Evolutionary conservation across 2,888 invertebrate genomes (phyloP).

Genomic region (Drosophila mimica): DNA sequence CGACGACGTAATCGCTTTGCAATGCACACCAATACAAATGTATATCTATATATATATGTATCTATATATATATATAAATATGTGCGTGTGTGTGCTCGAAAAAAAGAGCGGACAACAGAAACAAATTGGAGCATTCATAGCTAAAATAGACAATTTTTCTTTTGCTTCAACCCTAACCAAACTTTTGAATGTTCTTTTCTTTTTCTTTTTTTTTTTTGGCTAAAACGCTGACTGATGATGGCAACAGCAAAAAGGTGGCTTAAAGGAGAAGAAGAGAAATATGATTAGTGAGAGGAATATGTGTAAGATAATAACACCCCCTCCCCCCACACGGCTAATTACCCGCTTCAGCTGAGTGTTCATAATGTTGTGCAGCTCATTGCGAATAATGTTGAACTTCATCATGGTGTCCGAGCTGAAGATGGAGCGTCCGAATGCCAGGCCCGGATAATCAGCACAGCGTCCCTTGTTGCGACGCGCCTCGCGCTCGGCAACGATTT

Average conservation of each 20-base stretch:
- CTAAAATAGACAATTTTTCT: constrained; percentile 31
- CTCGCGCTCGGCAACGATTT: constrained; percentile 94
- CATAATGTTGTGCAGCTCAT: constrained; percentile 98
- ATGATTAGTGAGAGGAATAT: constrained; percentile 28
- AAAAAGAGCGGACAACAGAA: constrained; percentile 32
- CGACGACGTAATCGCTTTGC: constrained; percentile 78
- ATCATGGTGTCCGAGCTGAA: constrained; percentile 99
- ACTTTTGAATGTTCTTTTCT: constrained; percentile 48
- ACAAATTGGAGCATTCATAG: constrained; percentile 63
- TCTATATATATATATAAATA: constrained; percentile 1
- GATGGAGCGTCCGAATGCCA: constrained; percentile 95
- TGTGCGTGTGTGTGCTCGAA: constrained; percentile 24
- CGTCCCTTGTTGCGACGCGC: constrained; percentile 90
- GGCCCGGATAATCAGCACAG: constrained; percentile 96
- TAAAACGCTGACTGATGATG: constrained; percentile 34
- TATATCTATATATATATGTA: constrained; percentile 7
- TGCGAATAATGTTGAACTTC: constrained; percentile 98
- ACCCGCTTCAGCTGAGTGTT: constrained; percentile 98
- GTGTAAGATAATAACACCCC: background rate
- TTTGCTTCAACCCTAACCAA: constrained; percentile 63
- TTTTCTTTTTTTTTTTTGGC: constrained; percentile 18
- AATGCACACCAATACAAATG: constrained; percentile 59
- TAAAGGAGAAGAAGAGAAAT: constrained; percentile 43
- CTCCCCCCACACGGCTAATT: constrained; percentile 78
- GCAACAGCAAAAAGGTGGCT: constrained; percentile 42